Evolutionary conservation across 2,888 invertebrate genomes (phyloP).

Genomic region (Rhagophthalmus giganteus): DNA sequence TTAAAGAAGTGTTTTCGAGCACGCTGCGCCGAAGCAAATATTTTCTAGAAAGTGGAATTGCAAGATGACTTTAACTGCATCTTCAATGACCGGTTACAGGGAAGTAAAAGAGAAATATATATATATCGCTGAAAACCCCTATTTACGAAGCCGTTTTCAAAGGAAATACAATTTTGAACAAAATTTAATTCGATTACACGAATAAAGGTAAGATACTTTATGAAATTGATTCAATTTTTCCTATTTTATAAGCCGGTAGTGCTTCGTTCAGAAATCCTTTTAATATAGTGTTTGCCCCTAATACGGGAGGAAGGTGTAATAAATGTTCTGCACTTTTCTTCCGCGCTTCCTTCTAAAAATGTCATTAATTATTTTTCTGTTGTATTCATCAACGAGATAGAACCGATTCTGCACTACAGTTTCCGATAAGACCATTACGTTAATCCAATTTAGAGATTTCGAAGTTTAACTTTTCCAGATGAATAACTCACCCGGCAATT

Average conservation of each 20-base stretch:
- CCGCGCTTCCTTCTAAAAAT: conserved; percentile 2
- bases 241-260: conserved; percentile 10
- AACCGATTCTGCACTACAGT: conserved; percentile 19
- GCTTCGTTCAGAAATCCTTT: conserved; percentile 3
- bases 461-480: conserved; percentile 20
- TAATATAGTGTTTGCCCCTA: conserved; percentile 8
- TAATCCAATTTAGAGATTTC: conserved; percentile 26
- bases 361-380: conserved; percentile 13
- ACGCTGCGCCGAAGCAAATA: conserved; percentile 16
- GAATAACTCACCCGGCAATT: conserved; percentile 13
- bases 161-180: conserved; percentile 14
- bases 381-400: conserved; percentile 2
- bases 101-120: conserved; percentile 8
- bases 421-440: conserved; percentile 22
- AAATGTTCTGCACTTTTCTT: conserved; percentile 8
- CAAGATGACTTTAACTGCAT: conserved; percentile 23
- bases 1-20: conserved; percentile 1
- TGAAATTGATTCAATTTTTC: conserved; percentile 18
- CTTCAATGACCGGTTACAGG: conserved; percentile 11
- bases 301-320: conserved; percentile 2
- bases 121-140: conserved; percentile 4
- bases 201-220: conserved; percentile 16
- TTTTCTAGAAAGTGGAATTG: conserved; percentile 14
- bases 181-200: conserved; percentile 24
- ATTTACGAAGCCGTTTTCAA: conserved; percentile 12